phyloP scores from a whole-genome alignment of 2,888 invertebrate species.

The Synanthedon myopaeformis region DNA sequence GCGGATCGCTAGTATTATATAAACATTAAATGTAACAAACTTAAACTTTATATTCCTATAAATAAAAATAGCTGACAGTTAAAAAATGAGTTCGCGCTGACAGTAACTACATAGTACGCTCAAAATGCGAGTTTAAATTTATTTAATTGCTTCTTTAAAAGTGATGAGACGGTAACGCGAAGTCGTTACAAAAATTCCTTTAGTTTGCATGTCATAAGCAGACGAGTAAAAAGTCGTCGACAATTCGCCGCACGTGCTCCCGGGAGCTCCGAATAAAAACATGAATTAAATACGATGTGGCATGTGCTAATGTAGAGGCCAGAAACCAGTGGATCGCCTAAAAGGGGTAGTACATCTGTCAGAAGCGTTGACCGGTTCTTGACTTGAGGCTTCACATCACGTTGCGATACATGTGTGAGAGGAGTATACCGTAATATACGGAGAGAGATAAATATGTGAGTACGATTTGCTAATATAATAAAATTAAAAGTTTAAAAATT shows the following conservation, averaged over 20 bases:
- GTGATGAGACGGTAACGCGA: slow-evolving; percentile 12
- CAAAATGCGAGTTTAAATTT: slow-evolving; percentile 2
- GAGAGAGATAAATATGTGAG: no score
- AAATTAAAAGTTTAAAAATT: no score
- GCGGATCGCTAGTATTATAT: no score
- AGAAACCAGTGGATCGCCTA: slow-evolving; percentile 11
- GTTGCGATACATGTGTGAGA: no score
- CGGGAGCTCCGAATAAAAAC: slow-evolving; percentile 9
- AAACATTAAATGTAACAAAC: no score
- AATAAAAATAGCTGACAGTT: slow-evolving; percentile 2
- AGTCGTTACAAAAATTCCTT: slow-evolving; percentile 17
- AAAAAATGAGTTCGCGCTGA: slow-evolving; percentile 4
- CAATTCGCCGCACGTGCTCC: slow-evolving; percentile 18
- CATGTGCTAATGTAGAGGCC: slow-evolving; percentile 9
- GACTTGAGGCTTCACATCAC: neutral
- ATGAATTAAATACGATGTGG: slow-evolving; percentile 12
- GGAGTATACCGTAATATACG: no score
- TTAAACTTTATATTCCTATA: no score
- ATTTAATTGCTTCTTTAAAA: slow-evolving; percentile 19
- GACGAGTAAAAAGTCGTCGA: slow-evolving; percentile 5
- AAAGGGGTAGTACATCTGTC: slow-evolving; percentile 15
- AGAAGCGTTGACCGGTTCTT: slow-evolving; percentile 4
- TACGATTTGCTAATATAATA: no score
- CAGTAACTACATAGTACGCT: slow-evolving; percentile 3
- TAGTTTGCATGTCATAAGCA: slow-evolving; percentile 5